These are phyloP conservation scores for Cephalophus harveyi DNA, from an alignment of 2,113 vertebrate genomes.

Conservation along the genomic window DNA sequence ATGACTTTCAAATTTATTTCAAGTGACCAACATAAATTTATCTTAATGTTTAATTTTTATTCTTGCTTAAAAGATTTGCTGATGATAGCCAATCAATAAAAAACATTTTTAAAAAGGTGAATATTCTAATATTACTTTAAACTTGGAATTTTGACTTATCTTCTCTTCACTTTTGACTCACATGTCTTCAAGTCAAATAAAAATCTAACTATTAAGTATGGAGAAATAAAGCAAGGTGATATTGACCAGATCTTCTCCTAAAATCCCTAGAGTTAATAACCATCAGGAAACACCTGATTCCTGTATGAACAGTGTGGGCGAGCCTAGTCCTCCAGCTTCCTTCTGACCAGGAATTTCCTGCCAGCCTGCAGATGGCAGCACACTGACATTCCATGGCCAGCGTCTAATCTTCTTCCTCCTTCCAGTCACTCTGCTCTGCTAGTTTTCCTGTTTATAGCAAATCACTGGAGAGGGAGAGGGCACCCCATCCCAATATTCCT, in stretches of 20 bases:
- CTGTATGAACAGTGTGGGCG: fast-evolving
- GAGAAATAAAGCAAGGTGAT: neutral
- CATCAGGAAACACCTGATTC: neutral
- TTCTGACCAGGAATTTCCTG: neutral
- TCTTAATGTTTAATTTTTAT: neutral
- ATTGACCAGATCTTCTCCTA: neutral
- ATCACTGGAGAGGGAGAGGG: neutral
- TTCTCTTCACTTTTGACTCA: neutral
- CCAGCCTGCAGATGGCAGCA: constrained; percentile 82
- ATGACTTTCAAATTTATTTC: neutral
- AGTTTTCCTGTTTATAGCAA: neutral
- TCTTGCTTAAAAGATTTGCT: neutral
- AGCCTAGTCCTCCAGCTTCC: neutral
- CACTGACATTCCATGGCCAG: constrained; percentile 63
- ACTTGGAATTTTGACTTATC: neutral
- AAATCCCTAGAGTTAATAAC: neutral
- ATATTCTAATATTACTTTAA: neutral
- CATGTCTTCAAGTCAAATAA: neutral
- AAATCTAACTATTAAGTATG: neutral
- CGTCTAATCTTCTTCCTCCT: constrained; percentile 7
- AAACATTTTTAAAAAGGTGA: neutral
- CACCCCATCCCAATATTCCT: neutral
- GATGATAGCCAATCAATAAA: neutral
- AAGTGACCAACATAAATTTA: neutral
- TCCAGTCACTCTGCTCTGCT: constrained; percentile 42